Evolutionary conservation across 2,888 invertebrate species (phyloP), one percentile per base, ranked within the genome.

Genomic region (Dryocosmus kuriphilus): DNA sequence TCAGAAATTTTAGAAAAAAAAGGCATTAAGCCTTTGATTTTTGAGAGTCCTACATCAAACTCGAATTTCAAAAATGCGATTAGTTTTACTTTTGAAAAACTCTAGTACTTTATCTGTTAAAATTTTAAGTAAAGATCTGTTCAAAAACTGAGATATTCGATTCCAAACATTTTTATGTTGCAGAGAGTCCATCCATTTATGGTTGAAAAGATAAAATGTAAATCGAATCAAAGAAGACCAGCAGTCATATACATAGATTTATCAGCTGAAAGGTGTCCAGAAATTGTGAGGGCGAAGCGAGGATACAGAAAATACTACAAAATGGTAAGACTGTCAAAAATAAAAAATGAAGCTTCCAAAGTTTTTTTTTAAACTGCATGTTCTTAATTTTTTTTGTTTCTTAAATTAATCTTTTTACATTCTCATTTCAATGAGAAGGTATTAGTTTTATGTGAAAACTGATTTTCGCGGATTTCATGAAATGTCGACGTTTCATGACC

Each of bases 141-240:
- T 11, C 2, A 11, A 38, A 38, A 11, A 38, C 7, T n/a, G 19
- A 46, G 7, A 46, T 46, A 46, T 57, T 27, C 5, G 27, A 57
- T 57, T 27, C 5, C 24, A 57, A 57, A 57, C 4, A 14, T 16
- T 57, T 65, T 78, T 75, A n/a, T 75, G 79, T 87, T 88, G 61
- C 77, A 91, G 91, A 88, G 91, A 79, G 89, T 91, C 16, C 91
- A 91, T 85, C 91, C 91, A 6, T 87, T 88, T 63, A 82, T 90
- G 84, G 86, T 91, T 30, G 90, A 90, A 4, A 90, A 88, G 86
- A 91, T 91, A 67, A 91, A 91, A 82, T 88, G 89, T 79, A 91
- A 91, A 85, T 90, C 91, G 4, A 90, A 90, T 86, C 91, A 91
- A 80, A 88, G 91, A 71, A 90, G 89, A 83, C 90, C 91, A 46